Evolutionary conservation across 2,113 vertebrate species (phyloP), one percentile per base, ranked within the genome.

Genomic region (Ctenodactylus gundi): DNA sequence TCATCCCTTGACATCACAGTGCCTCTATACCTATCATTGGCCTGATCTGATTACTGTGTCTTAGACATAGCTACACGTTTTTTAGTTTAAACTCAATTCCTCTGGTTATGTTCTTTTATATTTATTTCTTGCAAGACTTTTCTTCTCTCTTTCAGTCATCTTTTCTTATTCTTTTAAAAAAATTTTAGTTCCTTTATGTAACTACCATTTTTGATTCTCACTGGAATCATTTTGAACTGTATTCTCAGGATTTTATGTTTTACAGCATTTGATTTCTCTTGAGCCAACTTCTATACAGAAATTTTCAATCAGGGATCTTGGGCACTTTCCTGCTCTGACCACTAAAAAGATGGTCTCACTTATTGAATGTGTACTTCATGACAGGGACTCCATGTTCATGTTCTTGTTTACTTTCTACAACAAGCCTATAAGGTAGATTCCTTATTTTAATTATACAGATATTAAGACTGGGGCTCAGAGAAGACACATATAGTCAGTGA

Each of bases 351-450:
- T 91, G 27, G 46, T 39, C 89, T 29, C 20, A 95, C n/a, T 87
- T 93, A 76, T 41, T 81, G 65, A 89, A 55, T 75, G 72, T 88
- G 31, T 73, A 25, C 51, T 85, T 95, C 67, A 80, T 70, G 64
- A 80, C 15, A 91, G 41, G 13, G 82, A 88, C 88, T 85, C 39
- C 68, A 39, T 80, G 14, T 77, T 31, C 13, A 20, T 76, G 68
- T 75, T 95, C 46, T 92, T 70, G 82, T 95, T 95, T 95, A 62
- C 62, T 93, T 53, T 77, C 44, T 92, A 57, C 41, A 84, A 31
- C 23, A 76, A 46, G 49, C 18, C 20, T 58, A n/a, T 36, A 67
- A 44, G 53, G 29, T 73, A 85, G 23, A 4, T 64, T 91, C 18
- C 27, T 78, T 94, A 49, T 91, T 82, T 87, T 83, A 36, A 72